Evolutionary conservation across 1,140 invertebrate species (phyloP), one percentile per base, ranked within the genome.

Genomic region (Pseudomyrmex pallidus): DNA sequence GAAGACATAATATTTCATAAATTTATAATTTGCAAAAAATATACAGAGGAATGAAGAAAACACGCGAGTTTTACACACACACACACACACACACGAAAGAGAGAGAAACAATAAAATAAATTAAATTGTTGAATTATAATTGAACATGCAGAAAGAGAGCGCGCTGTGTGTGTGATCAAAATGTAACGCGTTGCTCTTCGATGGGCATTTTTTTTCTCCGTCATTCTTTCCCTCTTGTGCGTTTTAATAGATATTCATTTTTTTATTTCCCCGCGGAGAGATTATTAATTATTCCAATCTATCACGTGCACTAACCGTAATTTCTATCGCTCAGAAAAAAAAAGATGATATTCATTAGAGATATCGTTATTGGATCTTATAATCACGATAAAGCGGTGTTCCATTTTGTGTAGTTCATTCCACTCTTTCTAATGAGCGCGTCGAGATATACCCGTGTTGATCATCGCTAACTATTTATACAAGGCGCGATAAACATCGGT

Each of bases 381-480:
- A 7, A 25, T 52, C 46, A 8, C 66, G 63, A 78, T 57, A 44
- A 68, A 78, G n/a, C 22, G 35, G 12, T 22, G 17, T 50, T 68
- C 57, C 35, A 68, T 68, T 35, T 35, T 57, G 56, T 56, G 15
- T 44, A 68, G 57, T 20, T 46, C 17, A 2, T n/a, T 67, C 25
- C 74, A 22, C 13, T 46, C 17, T 4, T 68, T 56, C 15, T 57
- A 78, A 68, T 56, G 35, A 57, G 50, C 13, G 13, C 52, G 10
- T 17, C 35, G 25, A 68, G 67, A 67, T 68, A 35, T 35, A 35
- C 4, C 5, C 46, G 35, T 20, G 13, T 13, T 48, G 15, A 10
- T 54, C 22, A 10, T 54, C 22, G 20, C 70, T 78, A 57, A 78
- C 35, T 77, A 78, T 78, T 57, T 67, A 20, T 22, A 35, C 35